Evolutionary conservation across 2,113 vertebrate genomes (phyloP).

Genomic region (Xiphophorus maculatus): DNA sequence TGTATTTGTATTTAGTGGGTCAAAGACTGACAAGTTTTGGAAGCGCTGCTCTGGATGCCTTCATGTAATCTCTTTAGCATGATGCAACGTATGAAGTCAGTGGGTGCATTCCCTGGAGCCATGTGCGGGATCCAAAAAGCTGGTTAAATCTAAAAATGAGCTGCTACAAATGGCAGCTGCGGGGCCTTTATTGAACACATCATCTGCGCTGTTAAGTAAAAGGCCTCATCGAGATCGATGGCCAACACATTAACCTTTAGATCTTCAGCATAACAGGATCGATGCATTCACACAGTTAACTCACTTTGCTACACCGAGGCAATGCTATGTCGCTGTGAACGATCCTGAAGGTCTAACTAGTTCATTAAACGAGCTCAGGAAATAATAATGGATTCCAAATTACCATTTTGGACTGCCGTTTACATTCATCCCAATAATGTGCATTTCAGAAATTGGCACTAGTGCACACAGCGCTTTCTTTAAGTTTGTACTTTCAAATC

Average conservation of each 20-base stretch:
- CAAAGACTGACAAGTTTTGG: background rate
- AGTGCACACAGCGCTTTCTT: background rate
- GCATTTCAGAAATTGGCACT: slow-evolving; percentile 6
- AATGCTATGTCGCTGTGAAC: slow-evolving; percentile 38
- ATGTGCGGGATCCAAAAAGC: slow-evolving; percentile 25
- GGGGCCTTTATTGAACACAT: slow-evolving; percentile 54
- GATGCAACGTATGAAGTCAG: slow-evolving; percentile 32
- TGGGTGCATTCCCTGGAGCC: background rate
- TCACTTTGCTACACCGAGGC: slow-evolving; percentile 36
- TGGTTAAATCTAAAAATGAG: slow-evolving; percentile 41
- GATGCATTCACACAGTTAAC: slow-evolving; percentile 60
- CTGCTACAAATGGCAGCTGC: slow-evolving; percentile 32
- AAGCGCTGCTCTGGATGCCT: background rate
- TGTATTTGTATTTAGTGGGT: background rate
- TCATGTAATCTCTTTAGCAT: background rate
- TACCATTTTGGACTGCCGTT: slow-evolving; percentile 16
- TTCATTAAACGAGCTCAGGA: slow-evolving; percentile 41
- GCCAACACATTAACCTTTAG: slow-evolving; percentile 79
- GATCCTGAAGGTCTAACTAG: slow-evolving; percentile 29
- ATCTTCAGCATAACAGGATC: slow-evolving; percentile 68
- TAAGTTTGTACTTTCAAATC: background rate
- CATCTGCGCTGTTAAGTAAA: slow-evolving; percentile 70
- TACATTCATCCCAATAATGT: slow-evolving; percentile 28
- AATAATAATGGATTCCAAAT: slow-evolving; percentile 24
- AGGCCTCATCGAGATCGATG: slow-evolving; percentile 74